Evolutionary conservation across 2,797 vertebrate species (phyloP).

Genomic region (Lithobates sylvaticus): DNA sequence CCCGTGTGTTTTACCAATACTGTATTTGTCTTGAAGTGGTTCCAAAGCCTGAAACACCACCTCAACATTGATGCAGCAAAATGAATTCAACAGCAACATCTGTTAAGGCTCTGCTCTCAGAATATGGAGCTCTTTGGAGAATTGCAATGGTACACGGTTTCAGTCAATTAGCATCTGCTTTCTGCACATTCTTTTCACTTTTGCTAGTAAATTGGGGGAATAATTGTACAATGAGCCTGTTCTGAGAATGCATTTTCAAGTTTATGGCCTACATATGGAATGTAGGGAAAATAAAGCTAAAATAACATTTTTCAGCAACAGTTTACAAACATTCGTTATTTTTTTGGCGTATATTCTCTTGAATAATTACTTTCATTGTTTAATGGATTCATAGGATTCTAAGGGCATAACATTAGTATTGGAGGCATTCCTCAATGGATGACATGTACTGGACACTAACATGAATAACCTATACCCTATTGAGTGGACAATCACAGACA

Average conservation of each 20-base stretch:
- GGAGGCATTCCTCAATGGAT: background rate
- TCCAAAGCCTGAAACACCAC: slow-evolving; percentile 4
- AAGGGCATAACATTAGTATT: background rate
- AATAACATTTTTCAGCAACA: background rate
- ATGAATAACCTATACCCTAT: background rate
- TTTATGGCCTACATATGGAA: background rate
- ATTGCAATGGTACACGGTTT: slow-evolving; percentile 6
- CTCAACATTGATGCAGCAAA: slow-evolving; percentile 3
- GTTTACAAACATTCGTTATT: background rate
- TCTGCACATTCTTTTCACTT: slow-evolving; percentile 4
- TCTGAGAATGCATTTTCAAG: background rate
- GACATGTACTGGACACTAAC: background rate
- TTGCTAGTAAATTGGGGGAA: background rate
- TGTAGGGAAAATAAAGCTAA: background rate
- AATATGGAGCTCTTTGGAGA: background rate
- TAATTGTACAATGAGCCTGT: slow-evolving; percentile 7
- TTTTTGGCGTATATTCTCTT: background rate
- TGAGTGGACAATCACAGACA: background rate
- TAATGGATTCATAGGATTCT: background rate
- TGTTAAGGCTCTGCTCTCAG: slow-evolving; percentile 21
- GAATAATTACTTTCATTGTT: background rate
- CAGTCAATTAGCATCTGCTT: slow-evolving; percentile 20
- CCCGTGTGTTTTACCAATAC: background rate
- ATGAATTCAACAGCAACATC: slow-evolving; percentile 36
- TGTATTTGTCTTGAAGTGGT: slow-evolving; percentile 1